Percentiles rank a stretch among this genome's conserved stretches.
Conservation (phyloP, 2,113 vertebrate species). For the Amia ocellicauda region DNA sequence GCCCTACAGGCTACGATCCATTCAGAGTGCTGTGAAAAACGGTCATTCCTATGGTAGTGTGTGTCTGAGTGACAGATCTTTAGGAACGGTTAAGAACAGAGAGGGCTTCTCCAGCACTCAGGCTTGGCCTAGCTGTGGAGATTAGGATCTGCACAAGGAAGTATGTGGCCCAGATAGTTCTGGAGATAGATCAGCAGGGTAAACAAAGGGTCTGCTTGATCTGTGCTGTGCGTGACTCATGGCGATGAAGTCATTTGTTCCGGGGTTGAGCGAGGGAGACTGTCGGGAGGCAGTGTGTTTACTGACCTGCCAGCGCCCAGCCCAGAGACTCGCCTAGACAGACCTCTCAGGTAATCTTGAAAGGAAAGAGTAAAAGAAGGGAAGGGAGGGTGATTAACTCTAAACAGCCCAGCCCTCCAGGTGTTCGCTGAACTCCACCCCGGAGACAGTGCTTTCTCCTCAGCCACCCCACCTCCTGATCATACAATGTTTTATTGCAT, state of each 20-base stretch:
- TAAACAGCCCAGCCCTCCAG: neutral
- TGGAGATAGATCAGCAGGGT: constrained; percentile 12
- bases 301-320: neutral
- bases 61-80: no score
- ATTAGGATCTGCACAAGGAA: constrained; percentile 20
- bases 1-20: no score
- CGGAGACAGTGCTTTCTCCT: neutral
- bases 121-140: constrained; percentile 15
- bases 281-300: neutral
- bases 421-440: neutral
- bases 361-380: neutral
- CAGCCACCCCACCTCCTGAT: no score
- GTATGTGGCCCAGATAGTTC: constrained; percentile 20
- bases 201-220: constrained; percentile 25
- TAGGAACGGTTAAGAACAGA: no score
- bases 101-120: no score
- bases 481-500: neutral
- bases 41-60: no score
- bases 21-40: no score
- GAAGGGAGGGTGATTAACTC: neutral
- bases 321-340: neutral
- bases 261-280: constrained; percentile 24
- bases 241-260: constrained; percentile 38
- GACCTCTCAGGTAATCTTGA: neutral
- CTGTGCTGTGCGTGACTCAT: constrained; percentile 31